These are phyloP conservation scores for Bradypodion ventrale DNA, from an alignment of 2,797 vertebrate species.

Conservation along the genomic window DNA sequence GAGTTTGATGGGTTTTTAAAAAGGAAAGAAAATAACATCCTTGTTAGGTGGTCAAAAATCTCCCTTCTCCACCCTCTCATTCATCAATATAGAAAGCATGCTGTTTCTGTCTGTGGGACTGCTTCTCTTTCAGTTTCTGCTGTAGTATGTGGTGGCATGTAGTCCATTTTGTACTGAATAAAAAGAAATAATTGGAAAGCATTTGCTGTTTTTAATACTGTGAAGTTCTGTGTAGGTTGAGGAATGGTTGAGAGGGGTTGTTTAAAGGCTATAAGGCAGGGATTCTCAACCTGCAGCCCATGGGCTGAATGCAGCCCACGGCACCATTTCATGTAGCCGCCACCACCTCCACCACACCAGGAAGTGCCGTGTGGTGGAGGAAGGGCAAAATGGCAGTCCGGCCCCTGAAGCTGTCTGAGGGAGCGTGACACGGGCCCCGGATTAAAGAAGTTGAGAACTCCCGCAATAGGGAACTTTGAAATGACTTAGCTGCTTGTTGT, in stretches of 20 bases:
- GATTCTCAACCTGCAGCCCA: too few relatives aligned
- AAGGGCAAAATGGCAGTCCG: too few relatives aligned
- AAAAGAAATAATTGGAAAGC: slow-evolving; percentile 45
- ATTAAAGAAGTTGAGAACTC: too few relatives aligned
- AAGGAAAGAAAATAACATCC: slow-evolving; percentile 42
- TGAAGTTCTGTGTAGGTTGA: neutral
- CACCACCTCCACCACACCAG: too few relatives aligned
- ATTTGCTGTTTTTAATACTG: slow-evolving; percentile 5
- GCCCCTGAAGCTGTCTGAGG: too few relatives aligned
- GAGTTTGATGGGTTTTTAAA: slow-evolving; percentile 57
- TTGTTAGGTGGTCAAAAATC: slow-evolving; percentile 47
- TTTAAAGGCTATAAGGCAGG: neutral
- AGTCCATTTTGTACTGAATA: slow-evolving; percentile 43
- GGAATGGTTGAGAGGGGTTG: neutral
- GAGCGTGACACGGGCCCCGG: too few relatives aligned
- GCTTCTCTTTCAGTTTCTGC: slow-evolving; percentile 26
- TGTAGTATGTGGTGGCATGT: slow-evolving; percentile 16
- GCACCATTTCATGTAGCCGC: too few relatives aligned
- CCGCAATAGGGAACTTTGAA: neutral
- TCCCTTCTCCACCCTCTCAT: slow-evolving; percentile 8
- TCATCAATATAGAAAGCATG: slow-evolving; percentile 28
- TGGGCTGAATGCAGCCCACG: too few relatives aligned
- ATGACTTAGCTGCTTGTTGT: neutral
- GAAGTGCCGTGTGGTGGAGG: too few relatives aligned
- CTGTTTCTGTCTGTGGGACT: slow-evolving; percentile 29